Evolutionary conservation across 2,113 vertebrate genomes (phyloP).

Genomic region (Cryptotis parvus): DNA sequence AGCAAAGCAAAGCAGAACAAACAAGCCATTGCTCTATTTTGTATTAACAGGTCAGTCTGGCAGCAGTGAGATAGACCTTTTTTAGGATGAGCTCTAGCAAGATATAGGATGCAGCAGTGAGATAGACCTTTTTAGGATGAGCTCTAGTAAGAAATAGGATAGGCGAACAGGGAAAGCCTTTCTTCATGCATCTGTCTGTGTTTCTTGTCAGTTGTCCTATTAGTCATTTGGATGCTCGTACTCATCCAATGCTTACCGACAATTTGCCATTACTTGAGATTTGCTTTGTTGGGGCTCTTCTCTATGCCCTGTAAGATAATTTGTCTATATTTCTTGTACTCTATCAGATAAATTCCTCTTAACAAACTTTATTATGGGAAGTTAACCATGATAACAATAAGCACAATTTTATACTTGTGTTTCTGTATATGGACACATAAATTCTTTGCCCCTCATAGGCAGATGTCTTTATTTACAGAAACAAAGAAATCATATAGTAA

Average conservation of each 20-base stretch:
- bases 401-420: not conserved
- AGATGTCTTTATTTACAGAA: not conserved
- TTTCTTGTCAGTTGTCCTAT: constrained; percentile 6
- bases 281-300: constrained; percentile 37
- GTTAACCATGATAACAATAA: constrained; percentile 32
- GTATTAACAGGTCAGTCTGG: constrained; percentile 40
- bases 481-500: not conserved
- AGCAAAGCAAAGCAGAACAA: too few species aligned
- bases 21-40: not conserved
- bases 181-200: not conserved
- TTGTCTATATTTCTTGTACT: not conserved
- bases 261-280: too few species aligned
- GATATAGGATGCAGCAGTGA: not conserved
- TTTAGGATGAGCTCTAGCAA: not conserved
- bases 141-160: not conserved
- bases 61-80: not conserved
- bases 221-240: not conserved
- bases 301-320: not conserved
- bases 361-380: constrained; percentile 3
- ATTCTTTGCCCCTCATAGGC: not conserved
- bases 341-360: constrained; percentile 43
- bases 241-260: too few species aligned
- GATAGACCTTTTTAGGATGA: not conserved
- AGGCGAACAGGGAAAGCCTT: not conserved
- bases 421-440: not conserved